Evolutionary conservation across 2,113 vertebrate genomes (phyloP), one percentile per base, ranked within the genome.

Genomic region (Plecotus auritus): DNA sequence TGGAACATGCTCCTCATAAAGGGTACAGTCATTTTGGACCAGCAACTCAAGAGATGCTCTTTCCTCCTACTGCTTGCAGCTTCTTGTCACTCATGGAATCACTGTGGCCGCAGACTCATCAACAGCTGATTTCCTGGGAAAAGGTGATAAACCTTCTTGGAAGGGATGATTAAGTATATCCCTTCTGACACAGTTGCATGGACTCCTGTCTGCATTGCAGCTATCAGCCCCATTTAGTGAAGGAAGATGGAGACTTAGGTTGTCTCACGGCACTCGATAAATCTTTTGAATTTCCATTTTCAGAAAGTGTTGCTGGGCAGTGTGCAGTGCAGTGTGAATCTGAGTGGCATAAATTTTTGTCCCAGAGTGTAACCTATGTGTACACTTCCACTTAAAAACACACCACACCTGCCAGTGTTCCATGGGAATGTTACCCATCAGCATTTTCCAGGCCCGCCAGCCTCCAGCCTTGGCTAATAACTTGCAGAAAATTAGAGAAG

Each of bases 211-310:
- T 45, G 9, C 22, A 45, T 37, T 64, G 81, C 32, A 28, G 56
- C 23, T 28, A 22, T 22, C 30, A 6, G n/a, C 32, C 78, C 37
- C 7, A 8, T 45, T 23, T 59, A 42, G 30, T 10, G 66, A 47
- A 47, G 45, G 70, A n/a, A 61, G 54, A 66, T 35, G 13, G 3
- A 73, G 35, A 32, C 45, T 74, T 47, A 7, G 26, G 18, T n/a
- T 83, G 37, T 28, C 10, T 61, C 59, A 61, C 28, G 59, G 26
- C 26, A 66, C 18, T 56, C 54, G 3, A 66, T 30, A 84, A 49
- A 83, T 51, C 70, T 70, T 59, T n/a, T 30, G 9, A 45, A 40
- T 56, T 93, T 78, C 42, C 28, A 10, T 85, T 72, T 89, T 86
- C 64, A 56, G 76, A 49, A 56, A 49, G 45, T 4, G 10, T 4